Evolutionary conservation across 1,140 invertebrate species (phyloP), one percentile per base, ranked within the genome.

Genomic region (Diploscapter pachys): DNA sequence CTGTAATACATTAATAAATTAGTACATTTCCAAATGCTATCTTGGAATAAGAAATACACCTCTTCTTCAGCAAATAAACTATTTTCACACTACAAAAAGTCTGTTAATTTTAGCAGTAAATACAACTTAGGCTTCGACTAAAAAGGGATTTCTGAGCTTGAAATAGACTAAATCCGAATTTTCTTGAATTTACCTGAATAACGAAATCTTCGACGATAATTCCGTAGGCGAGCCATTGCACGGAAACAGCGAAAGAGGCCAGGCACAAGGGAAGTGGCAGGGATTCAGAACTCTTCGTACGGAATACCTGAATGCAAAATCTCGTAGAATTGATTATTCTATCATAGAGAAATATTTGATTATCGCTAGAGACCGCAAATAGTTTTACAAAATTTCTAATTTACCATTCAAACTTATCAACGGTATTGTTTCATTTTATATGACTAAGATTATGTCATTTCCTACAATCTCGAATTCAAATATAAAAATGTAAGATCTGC

Each of bases 121-220:
- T 13, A 13, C 9, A 2, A 59, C 9, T 11, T 59, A 59, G 1
- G 13, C 2, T 59, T 11, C 57, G 9, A 2, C 9, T 59, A 11
- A 59, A 13, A 11, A 59, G 9, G 2, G 13, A 59, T 13, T 11
- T 11, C 13, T 59, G 2, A 9, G 13, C 13, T 9, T 59, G 13
- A 59, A 59, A 59, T 59, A 59, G 9, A 59, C 57, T 13, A 31
- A 31, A 31, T 31, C 1, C 31, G 31, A 31, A 31, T 31, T 31
- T 31, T 9, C 9, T 65, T 65, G 2, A 11, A 71, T 55, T 51
- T 76, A 83, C 82, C 71, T 83, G 80, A 54, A 85, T 85, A 70
- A 86, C 86, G 59, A 83, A 77, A 75, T 85, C 83, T 61, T 86
- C 84, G 9, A 83, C 73, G 8, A 86, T 68, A 59, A 82, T 59